Evolutionary conservation across 2,113 vertebrate genomes (phyloP), one percentile per base, ranked within the genome.

Genomic region (Pavo muticus): DNA sequence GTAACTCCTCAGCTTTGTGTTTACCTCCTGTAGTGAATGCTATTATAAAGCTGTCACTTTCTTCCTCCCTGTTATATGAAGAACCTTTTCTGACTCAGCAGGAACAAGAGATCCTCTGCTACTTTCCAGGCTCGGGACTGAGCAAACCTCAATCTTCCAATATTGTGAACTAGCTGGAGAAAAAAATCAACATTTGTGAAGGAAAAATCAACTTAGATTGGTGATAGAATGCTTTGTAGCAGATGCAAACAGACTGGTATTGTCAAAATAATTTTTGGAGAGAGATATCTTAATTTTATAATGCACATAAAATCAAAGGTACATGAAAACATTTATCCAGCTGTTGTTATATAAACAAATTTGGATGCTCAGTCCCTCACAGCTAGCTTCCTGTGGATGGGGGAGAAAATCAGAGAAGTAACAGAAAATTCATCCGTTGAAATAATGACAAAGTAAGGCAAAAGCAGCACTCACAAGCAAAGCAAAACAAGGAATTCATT

Each of bases 1-100:
- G 67, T 54, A 80, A 87, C 18, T 73, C 35, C 54, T 89, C 39
- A 75, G n/a, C 30, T 79, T 87, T 85, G 59, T 76, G 63, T 73
- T 90, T 83, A 37, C 78, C 48, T 80, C 88, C 93, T 93, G 50
- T 24, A 35, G 82, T 70, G 85, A 94, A 84, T 67, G 68, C 50
- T 59, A 54, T 91, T 93, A 71, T 57, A 84, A 84, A 74, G 18
- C 59, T 91, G 84, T 83, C 81, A 82, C 67, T 79, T 79, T 11
- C 68, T 95, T 16, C 68, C 27, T 77, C 90, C 56, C 86, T 80
- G 32, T 77, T 45, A 47, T 44, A 84, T 50, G 90, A 80, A 91
- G 48, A 65, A 76, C 39, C 14, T 68, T 68, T 74, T 74, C 64
- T 91, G 69, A 91, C 47, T 86, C 83, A 80, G 79, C 40, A 77